Conservation (phyloP, 2,888 invertebrate species). For the Agrotis segetum region DNA sequence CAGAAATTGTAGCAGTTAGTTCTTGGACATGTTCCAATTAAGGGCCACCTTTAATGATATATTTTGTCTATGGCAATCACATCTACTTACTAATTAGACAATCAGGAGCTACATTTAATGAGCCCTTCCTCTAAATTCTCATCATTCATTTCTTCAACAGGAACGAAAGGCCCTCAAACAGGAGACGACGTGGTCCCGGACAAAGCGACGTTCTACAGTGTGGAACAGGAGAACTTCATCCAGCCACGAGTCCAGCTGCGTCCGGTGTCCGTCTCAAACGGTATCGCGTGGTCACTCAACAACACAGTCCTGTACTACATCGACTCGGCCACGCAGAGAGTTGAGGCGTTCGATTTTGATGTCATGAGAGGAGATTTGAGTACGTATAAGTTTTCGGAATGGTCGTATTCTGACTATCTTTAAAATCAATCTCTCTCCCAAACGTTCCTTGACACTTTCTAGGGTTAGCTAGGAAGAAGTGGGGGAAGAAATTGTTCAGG, state of each 20-base stretch:
- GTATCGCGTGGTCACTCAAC: conserved; percentile 93
- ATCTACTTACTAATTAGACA: neutral
- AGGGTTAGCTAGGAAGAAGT: too few species aligned
- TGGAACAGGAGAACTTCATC: conserved; percentile 77
- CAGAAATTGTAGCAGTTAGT: too few species aligned
- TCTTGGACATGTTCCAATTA: too few species aligned
- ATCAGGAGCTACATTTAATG: neutral
- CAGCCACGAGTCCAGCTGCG: conserved; percentile 73
- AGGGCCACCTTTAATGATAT: neutral
- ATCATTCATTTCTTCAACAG: conserved; percentile 71
- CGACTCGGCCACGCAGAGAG: conserved; percentile 92
- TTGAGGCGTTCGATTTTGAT: conserved; percentile 93
- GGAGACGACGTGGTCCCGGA: conserved; percentile 86
- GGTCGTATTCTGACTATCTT: too few species aligned
- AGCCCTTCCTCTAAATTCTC: neutral
- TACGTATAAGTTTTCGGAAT: conserved; percentile 60
- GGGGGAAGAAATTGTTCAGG: too few species aligned
- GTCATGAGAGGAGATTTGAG: conserved; percentile 75
- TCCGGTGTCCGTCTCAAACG: conserved; percentile 93
- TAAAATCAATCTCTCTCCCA: too few species aligned
- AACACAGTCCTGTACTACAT: conserved; percentile 93
- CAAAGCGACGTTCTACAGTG: conserved; percentile 90
- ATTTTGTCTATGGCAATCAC: neutral
- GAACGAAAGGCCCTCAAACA: conserved; percentile 92
- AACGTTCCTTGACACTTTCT: too few species aligned